A percentile compares a stretch with the other conserved stretches of the same genome.
phyloP scores from a whole-genome alignment of 2,113 vertebrate species.

The Pithys albifrons region DNA sequence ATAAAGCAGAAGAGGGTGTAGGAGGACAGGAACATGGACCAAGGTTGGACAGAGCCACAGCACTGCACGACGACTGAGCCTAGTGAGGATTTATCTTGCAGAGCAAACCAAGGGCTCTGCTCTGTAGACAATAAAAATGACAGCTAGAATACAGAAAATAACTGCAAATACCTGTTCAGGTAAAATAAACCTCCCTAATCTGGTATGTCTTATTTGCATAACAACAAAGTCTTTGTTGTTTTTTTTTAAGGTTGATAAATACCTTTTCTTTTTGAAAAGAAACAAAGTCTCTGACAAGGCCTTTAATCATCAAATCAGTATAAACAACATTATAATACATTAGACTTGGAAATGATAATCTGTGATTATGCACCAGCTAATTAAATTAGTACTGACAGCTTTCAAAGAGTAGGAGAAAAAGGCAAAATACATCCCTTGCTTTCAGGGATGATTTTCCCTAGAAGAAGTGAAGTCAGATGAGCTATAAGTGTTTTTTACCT shows the following conservation, averaged over 20 bases:
- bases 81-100: background rate
- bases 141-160: background rate
- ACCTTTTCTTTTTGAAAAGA: conserved; percentile 44
- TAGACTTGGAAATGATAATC: conserved; percentile 74
- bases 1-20: background rate
- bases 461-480: background rate
- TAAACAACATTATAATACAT: conserved; percentile 72
- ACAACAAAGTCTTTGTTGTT: background rate
- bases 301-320: conserved; percentile 72
- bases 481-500: background rate
- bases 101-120: background rate
- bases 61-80: background rate
- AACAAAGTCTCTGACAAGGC: conserved; percentile 61
- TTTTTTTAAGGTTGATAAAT: conserved; percentile 30
- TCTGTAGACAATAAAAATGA: background rate
- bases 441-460: background rate
- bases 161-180: background rate
- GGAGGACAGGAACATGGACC: rapidly evolving
- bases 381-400: conserved; percentile 72
- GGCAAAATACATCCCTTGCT: conserved; percentile 8
- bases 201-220: background rate
- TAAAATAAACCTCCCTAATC: conserved; percentile 27
- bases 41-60: background rate
- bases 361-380: conserved; percentile 63
- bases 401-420: conserved; percentile 49